phyloP scores from a whole-genome alignment of 2,113 vertebrate genomes.

The Ctenodactylus gundi region DNA sequence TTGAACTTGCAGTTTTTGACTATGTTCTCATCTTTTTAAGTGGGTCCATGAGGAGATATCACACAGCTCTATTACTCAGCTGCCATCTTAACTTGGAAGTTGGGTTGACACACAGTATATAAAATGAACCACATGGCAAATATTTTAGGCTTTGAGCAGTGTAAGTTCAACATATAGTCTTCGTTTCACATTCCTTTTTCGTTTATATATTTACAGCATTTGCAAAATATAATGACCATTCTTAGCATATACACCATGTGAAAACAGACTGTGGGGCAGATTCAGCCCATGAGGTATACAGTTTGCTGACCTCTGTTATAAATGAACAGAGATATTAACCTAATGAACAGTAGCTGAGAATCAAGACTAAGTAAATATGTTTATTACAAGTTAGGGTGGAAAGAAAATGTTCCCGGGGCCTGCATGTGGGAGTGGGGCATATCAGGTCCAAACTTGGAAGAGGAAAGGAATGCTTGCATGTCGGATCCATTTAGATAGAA shows the following conservation, averaged over 20 bases:
- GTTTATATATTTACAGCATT: neutral
- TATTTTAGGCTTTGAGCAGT: neutral
- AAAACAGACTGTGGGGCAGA: neutral
- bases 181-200: neutral
- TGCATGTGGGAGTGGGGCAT: neutral
- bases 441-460: conserved; percentile 26
- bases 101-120: conserved; percentile 12
- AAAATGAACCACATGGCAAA: neutral
- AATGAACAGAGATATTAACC: neutral
- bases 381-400: conserved; percentile 23
- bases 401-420: conserved; percentile 2
- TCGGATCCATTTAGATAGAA: conserved; percentile 63
- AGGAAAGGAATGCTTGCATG: conserved; percentile 55
- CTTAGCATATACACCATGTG: neutral
- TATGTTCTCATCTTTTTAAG: too few relatives aligned
- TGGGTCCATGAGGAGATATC: too few relatives aligned
- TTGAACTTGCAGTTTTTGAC: too few relatives aligned
- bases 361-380: conserved; percentile 3
- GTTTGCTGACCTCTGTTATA: conserved; percentile 23
- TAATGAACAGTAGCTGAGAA: neutral
- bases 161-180: neutral
- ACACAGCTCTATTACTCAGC: too few relatives aligned
- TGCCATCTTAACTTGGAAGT: too few relatives aligned
- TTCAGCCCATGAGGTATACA: neutral
- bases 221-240: conserved; percentile 1